Percentiles rank a stretch among this genome's conserved stretches.
These are phyloP conservation scores for Drosophila fuyamai DNA, from an alignment of 1,140 invertebrate species.

Conservation along the genomic window DNA sequence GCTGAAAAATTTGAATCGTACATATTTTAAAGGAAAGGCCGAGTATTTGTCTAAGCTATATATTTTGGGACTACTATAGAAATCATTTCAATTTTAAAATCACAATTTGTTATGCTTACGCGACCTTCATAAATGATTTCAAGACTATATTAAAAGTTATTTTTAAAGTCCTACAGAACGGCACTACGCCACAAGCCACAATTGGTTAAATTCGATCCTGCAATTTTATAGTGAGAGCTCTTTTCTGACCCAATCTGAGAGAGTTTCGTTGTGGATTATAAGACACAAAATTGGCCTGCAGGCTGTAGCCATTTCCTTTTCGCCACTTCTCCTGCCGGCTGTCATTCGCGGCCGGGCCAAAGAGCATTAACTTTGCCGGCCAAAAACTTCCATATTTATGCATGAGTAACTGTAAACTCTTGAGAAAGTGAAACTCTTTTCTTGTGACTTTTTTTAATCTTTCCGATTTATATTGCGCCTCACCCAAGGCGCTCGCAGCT, in stretches of 20 bases:
- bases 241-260: neutral
- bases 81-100: no score
- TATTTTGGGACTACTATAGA: no score
- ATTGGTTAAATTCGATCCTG: neutral
- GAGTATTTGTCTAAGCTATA: no score
- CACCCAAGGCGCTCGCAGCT: constrained; percentile 56
- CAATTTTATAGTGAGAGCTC: neutral
- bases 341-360: constrained; percentile 47
- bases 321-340: neutral
- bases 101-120: no score
- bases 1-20: no score
- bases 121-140: no score
- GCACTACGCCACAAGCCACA: no score
- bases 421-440: constrained; percentile 80
- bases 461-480: constrained; percentile 70
- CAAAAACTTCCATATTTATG: constrained; percentile 73
- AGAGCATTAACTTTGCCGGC: constrained; percentile 52
- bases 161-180: no score
- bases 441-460: constrained; percentile 66
- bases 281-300: neutral
- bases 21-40: no score
- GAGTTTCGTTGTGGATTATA: neutral
- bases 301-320: constrained; percentile 42
- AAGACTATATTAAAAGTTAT: no score
- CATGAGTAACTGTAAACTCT: constrained; percentile 75